Evolutionary conservation across 2,113 vertebrate species (phyloP).

Genomic region (cattle (Bos taurus)): ARS-UCD2.0 NC_037331.1:97146501-97147000

Average conservation of each 20-base stretch:
- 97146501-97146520: neutral
- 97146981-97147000: neutral
- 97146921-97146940: neutral
- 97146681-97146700: neutral
- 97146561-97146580: neutral
- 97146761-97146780: neutral
- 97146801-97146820: neutral
- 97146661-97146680: neutral
- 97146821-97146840: neutral
- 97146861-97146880: neutral
- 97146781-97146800: neutral
- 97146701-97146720: neutral
- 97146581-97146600: neutral
- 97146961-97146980: neutral
- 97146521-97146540: neutral
- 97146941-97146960: neutral
- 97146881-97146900: neutral
- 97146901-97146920: neutral
- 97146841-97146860: neutral
- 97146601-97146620: neutral
- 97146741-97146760: neutral
- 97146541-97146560: neutral
- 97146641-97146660: neutral
- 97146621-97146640: neutral
- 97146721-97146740: neutral